Evolutionary conservation across 2,797 vertebrate species (phyloP).

Genomic region (Tapera naevia): DNA sequence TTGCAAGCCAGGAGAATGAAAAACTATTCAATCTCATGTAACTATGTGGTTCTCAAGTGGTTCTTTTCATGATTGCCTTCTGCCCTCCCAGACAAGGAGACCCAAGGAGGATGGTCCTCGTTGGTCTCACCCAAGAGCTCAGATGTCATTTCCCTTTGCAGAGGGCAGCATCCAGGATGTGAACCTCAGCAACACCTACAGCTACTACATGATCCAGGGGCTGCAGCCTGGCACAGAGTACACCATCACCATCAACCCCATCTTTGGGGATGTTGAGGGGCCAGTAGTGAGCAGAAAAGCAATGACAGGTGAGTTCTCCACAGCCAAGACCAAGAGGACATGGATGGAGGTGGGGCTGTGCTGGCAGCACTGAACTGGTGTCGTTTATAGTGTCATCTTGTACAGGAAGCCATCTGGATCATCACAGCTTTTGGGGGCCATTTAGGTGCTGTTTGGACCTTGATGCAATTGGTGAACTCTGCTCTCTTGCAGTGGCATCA

Average conservation of each 20-base stretch:
- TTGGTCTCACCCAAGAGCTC: not conserved
- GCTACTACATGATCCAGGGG: constrained; percentile 90
- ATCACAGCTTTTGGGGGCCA: rapidly evolving
- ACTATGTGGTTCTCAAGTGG: not conserved
- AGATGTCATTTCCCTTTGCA: constrained; percentile 13
- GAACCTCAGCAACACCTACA: constrained; percentile 83
- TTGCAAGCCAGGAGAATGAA: not conserved
- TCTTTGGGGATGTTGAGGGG: constrained; percentile 87
- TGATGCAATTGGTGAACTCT: not conserved
- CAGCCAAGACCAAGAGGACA: not conserved
- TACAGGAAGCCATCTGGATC: not conserved
- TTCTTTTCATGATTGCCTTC: rapidly evolving
- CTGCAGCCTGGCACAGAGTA: constrained; percentile 82
- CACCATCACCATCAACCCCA: constrained; percentile 85
- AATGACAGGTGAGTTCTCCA: constrained; percentile 78
- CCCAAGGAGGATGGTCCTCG: not conserved
- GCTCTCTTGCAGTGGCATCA: constrained; percentile 81
- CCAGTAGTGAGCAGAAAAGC: constrained; percentile 75
- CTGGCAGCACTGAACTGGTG: not conserved
- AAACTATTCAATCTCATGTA: no score
- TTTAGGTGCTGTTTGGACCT: not conserved
- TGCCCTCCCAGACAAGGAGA: not conserved
- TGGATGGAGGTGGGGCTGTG: not conserved
- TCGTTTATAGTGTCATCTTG: not conserved
- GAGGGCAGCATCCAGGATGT: constrained; percentile 87